These are phyloP conservation scores for Malacoctenus gilli DNA, from an alignment of 2,797 vertebrate species.

Conservation along the genomic window DNA sequence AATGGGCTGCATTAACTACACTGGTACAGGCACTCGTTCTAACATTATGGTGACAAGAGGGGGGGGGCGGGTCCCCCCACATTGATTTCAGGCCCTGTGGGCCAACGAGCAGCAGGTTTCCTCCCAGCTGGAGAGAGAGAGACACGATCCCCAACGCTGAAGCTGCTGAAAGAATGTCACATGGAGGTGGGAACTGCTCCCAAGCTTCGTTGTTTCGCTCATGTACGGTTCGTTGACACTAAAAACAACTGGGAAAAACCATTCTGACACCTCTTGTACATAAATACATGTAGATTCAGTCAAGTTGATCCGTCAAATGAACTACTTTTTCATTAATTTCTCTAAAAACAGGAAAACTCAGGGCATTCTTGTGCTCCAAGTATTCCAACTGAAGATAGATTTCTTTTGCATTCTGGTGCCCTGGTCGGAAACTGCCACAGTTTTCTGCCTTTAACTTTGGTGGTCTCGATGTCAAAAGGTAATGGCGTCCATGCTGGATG, in stretches of 20 bases:
- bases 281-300: too few species aligned
- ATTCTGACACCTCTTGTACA: background rate
- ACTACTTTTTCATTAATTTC: too few species aligned
- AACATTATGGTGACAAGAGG: slow-evolving; percentile 18
- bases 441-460: too few species aligned
- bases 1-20: slow-evolving; percentile 46
- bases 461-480: too few species aligned
- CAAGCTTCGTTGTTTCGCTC: slow-evolving; percentile 1
- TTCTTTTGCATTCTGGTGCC: too few species aligned
- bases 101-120: slow-evolving; percentile 5
- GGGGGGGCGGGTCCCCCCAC: slow-evolving; percentile 4
- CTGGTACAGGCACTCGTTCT: slow-evolving; percentile 28
- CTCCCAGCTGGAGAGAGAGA: slow-evolving; percentile 10
- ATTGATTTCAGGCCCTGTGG: slow-evolving; percentile 10
- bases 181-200: slow-evolving; percentile 3
- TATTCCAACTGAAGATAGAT: too few species aligned
- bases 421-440: too few species aligned
- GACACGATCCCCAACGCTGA: slow-evolving; percentile 4
- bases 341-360: too few species aligned
- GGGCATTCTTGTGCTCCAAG: too few species aligned
- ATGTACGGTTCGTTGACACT: background rate
- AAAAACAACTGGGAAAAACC: background rate
- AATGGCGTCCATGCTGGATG: too few species aligned
- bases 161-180: slow-evolving; percentile 6
- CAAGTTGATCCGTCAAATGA: too few species aligned